Evolutionary conservation across 2,888 invertebrate genomes (phyloP).

Genomic region (Neocrepidodera transversa): DNA sequence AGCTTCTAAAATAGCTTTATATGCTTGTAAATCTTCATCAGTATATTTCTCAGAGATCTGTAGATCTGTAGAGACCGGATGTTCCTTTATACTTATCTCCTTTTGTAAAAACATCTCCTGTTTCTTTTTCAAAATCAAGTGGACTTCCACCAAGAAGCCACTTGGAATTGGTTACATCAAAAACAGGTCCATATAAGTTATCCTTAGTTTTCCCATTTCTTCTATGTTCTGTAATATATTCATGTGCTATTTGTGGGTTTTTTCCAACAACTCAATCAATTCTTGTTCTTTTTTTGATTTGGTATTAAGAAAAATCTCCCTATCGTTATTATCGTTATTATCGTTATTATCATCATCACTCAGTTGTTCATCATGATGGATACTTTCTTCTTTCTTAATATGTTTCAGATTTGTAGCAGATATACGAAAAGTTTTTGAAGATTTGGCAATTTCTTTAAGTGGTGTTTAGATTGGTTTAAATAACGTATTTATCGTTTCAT

Average conservation of each 20-base stretch:
- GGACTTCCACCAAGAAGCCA: neutral
- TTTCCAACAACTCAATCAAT: neutral
- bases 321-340: neutral
- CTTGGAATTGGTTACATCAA: neutral
- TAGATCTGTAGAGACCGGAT: neutral
- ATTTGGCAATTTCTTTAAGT: neutral
- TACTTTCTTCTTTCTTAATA: neutral
- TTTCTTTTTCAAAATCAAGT: neutral
- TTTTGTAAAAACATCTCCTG: neutral
- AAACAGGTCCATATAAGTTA: neutral
- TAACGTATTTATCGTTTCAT: neutral
- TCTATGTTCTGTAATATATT: neutral
- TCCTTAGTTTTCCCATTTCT: neutral
- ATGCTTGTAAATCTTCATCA: constrained; percentile 1
- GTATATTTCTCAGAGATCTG: neutral
- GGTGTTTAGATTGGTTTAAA: too few species aligned
- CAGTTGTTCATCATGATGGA: neutral
- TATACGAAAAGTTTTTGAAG: neutral
- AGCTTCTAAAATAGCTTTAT: constrained; percentile 6
- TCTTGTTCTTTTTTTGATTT: too few species aligned
- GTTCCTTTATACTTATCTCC: neutral
- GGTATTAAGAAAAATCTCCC: too few species aligned
- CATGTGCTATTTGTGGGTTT: neutral
- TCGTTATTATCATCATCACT: neutral
- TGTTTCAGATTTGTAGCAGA: too few species aligned